Evolutionary conservation across 2,888 invertebrate species (phyloP), one percentile per base, ranked within the genome.

Genomic region (Pterostichus niger): DNA sequence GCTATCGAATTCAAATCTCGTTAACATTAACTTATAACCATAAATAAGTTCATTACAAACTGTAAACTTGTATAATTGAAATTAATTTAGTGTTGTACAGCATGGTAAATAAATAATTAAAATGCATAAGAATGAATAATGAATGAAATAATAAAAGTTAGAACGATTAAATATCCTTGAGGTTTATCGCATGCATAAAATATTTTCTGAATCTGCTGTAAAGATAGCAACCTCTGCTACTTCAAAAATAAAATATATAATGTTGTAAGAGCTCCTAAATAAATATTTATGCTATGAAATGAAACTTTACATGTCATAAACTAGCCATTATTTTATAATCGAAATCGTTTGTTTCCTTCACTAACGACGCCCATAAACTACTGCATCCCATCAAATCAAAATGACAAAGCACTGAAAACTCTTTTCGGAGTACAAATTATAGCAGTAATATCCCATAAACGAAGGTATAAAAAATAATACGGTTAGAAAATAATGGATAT

Each of bases 401-500:
- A 54, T 54, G 54, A 54, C 54, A 15, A 54, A 49, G 49, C 54
- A 40, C 7, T 40, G 40, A 40, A 40, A 40, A 17, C 54, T 24
- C 24, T 24, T 54, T 54, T 13, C 54, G 17, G 15, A 54, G 15
- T 54, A 54, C 54, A 54, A 54, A 54, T 54, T 54, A 17, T 17
- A 15, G 54, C 15, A 54, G 17, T 17, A 13, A n/a, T 54, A 54
- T 17, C 54, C 54, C 54, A 54, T 54, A 54, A 54, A 54, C 54
- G 54, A 17, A 54, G 31, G 17, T 17, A 31, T 59, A 59, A 59
- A 59, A 59, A 59, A 59, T 59, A 59, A 59, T 59, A 64, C 64
- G 33, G 33, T 64, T 49, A 9, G n/a, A 35, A 64, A 33, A 64
- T 64, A 64, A 64, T 64, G 35, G 64, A 31, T 59, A 59, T 31